Percentiles rank a stretch among this genome's conserved stretches.
phyloP scores from a whole-genome alignment of 2,113 vertebrate genomes.

The Pseudorhombus dupliciocellatus region DNA sequence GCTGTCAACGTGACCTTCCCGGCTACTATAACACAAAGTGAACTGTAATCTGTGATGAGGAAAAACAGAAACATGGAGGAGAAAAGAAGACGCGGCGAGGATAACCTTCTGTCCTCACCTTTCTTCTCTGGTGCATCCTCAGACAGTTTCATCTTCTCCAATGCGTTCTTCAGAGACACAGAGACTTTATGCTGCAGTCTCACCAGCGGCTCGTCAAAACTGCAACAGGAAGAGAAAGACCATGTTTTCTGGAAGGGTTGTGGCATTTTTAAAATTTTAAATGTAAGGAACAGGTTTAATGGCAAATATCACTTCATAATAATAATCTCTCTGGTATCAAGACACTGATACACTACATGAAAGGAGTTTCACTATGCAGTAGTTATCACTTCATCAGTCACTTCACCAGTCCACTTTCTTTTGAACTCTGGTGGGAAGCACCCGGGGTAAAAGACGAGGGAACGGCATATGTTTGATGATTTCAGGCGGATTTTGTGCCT shows the following conservation, averaged over 20 bases:
- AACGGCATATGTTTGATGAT: neutral
- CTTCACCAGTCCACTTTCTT: conserved; percentile 2
- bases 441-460: neutral
- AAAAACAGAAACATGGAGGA: neutral
- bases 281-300: neutral
- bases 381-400: conserved; percentile 4
- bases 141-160: conserved; percentile 88
- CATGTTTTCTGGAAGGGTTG: neutral
- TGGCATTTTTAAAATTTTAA: neutral
- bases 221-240: conserved; percentile 56
- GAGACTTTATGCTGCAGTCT: conserved; percentile 90
- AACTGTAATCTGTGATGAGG: conserved; percentile 1
- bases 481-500: conserved; percentile 18
- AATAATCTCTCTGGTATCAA: neutral
- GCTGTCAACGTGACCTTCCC: conserved; percentile 57
- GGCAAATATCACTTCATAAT: neutral
- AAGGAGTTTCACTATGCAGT: conserved; percentile 10
- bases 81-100: neutral
- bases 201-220: conserved; percentile 90
- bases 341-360: neutral
- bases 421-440: conserved; percentile 13
- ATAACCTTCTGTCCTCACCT: conserved; percentile 75
- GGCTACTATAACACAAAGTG: conserved; percentile 18
- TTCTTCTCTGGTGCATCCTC: conserved; percentile 82
- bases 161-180: conserved; percentile 91